Conservation (phyloP, 2,797 vertebrate species). For the Staurois parvus region DNA sequence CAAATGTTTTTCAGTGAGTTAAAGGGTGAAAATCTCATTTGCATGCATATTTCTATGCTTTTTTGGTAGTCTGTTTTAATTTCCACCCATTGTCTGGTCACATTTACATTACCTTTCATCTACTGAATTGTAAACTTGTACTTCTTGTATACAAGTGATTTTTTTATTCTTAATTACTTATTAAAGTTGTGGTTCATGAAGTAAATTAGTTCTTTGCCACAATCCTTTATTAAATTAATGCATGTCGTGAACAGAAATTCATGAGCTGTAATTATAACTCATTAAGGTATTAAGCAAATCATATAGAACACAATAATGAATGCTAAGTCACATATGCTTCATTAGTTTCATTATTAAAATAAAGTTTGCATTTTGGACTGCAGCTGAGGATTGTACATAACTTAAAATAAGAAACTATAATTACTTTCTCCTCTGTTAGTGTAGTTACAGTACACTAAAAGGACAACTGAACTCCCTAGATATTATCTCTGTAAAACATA, state of each 20-base stretch:
- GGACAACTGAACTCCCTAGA: not conserved
- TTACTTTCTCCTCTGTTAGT: conserved; percentile 5
- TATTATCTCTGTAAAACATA: not conserved
- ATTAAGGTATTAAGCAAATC: conserved; percentile 77
- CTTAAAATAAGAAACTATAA: conserved; percentile 31
- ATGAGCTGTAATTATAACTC: conserved; percentile 73
- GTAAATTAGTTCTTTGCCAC: conserved; percentile 73
- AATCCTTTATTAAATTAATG: conserved; percentile 69
- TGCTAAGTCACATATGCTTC: conserved; percentile 71
- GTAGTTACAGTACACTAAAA: conserved; percentile 18
- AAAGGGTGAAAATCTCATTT: too few relatives aligned
- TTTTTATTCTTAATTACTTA: conserved; percentile 82
- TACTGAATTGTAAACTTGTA: conserved; percentile 81
- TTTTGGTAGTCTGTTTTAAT: too few relatives aligned
- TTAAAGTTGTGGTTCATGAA: conserved; percentile 72
- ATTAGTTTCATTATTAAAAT: conserved; percentile 69
- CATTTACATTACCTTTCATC: conserved; percentile 79
- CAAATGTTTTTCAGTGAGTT: too few relatives aligned
- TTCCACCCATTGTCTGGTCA: too few relatives aligned
- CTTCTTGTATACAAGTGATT: conserved; percentile 81
- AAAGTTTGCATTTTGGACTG: conserved; percentile 69
- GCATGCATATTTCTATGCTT: too few relatives aligned
- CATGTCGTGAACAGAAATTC: conserved; percentile 69
- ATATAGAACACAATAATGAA: conserved; percentile 71
- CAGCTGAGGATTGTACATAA: conserved; percentile 72